Base-by-base conservation (phyloP, 2,797 vertebrate species). In the Tinamus major region DNA sequence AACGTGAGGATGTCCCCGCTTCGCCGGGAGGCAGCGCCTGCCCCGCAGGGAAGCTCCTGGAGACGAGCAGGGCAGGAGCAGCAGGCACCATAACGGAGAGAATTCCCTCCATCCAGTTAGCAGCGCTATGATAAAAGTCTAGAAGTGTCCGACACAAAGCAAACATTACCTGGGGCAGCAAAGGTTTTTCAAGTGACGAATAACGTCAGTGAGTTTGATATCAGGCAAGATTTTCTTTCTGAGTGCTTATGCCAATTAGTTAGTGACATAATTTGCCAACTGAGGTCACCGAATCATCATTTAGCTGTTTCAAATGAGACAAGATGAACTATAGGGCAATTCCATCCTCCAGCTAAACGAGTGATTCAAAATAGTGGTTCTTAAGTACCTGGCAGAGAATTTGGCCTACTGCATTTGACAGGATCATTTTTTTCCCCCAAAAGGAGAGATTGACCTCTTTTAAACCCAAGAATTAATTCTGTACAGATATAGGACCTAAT, bases 251-350 rank as follows among this genome's bases (percentile, higher is more conserved):
- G 70, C 67, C 79, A 94, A 93, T 93, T 93, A 95, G 51, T 79
- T 39, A 77, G 79, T 80, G 87, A 94, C 92, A 75, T 31, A 91
- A 91, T 87, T 89, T 92, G 82, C 92, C 87, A 87, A 68, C 79
- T 65, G n/a, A 94, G 72, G 93, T 92, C 93, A 95, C 85, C 80
- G 90, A 93, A 89, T 93, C 93, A 90, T 78, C 89, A 77, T 65
- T 89, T 33, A 89, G 92, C 91, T 83, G 87, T 91, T 94, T 67
- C 82, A 92, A 84, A 91, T 61, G 44, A 87, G 85, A 67, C 10
- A 70, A 85, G 75, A 92, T 23, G 29, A 96, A 88, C 90, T 87
- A 71, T 68, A 39, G 79, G 69, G 41, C 93, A 53, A 33, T 46
- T 89, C 64, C 51, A 79, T 85, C 90, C 94, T 95, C 87, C 70